Percentiles rank a stretch among this genome's conserved stretches.
Evolutionary conservation across 2,113 vertebrate species (phyloP).

Genomic region (Coracopsis vasa): DNA sequence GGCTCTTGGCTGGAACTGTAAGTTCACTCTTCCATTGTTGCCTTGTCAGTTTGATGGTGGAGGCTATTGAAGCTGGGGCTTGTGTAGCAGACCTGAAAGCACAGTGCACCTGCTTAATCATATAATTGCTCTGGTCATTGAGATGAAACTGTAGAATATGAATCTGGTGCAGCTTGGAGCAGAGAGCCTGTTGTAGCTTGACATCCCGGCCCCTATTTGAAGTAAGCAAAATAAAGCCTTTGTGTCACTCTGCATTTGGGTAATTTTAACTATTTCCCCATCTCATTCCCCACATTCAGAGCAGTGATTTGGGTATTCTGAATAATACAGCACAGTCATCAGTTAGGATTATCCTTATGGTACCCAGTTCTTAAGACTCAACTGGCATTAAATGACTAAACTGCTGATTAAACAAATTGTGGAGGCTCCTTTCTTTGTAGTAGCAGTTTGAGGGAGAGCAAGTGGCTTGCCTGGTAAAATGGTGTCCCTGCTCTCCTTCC

Average conservation of each 20-base stretch:
- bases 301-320: background rate
- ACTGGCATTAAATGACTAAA: background rate
- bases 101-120: slow-evolving; percentile 1
- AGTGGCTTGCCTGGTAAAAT: background rate
- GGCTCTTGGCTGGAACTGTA: background rate
- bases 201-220: background rate
- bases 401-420: background rate
- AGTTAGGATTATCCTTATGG: background rate
- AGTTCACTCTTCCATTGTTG: background rate
- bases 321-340: background rate
- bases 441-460: background rate
- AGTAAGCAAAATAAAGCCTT: background rate
- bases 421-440: background rate
- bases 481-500: background rate
- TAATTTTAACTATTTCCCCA: background rate
- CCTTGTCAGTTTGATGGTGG: background rate
- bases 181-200: background rate
- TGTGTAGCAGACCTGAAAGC: background rate
- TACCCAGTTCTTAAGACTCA: background rate
- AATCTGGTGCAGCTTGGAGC: background rate
- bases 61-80: background rate
- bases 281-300: accelerated
- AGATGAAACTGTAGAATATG: background rate
- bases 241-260: background rate
- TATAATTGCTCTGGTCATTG: background rate